Base-by-base conservation (phyloP, 2,888 invertebrate genomes). In the Macrophya annulata region DNA sequence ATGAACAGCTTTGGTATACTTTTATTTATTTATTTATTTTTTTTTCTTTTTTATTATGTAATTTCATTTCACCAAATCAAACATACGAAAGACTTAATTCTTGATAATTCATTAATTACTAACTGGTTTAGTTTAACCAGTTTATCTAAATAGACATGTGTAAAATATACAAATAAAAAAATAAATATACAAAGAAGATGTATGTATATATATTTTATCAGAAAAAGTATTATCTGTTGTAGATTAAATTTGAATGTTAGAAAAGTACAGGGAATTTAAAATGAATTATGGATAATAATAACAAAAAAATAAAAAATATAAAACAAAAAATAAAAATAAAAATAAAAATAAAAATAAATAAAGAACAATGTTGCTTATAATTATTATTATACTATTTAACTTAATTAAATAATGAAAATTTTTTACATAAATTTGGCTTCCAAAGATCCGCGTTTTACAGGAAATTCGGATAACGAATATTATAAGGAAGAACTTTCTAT, bases 151-250 rank as follows among this genome's bases (percentile, higher is more conserved):
- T 84, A 84, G 59, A 31, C n/a, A 51, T 48, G 37, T 84, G 48
- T 84, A 48, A 37, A 84, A 86, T 84, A 87, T 85, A 87, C 31
- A 45, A 45, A 62, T n/a, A 76, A 55, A 74, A 72, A 17, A 86
- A 87, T 88, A 88, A 85, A 87, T 85, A 51, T 87, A 59, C 4
- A 43, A n/a, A 79, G 45, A 15, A 37, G 31, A 55, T 48, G 37
- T n/a, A 81, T 87, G 87, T 87, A 90, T 68, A 84, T 89, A 90
- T 89, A 90, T 89, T 90, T 89, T 89, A 89, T 88, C 87, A 88
- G 88, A 88, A 87, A 77, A 86, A 85, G 77, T 87, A 87, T 87
- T 86, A 86, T 84, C 81, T 81, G 81, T 74, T 81, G 62, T 81
- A 81, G 81, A 81, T 43, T 59, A 21, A 81, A 81, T 81, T 81